Conservation (phyloP, 2,888 invertebrate species). For the Malthinus seriepunctatus region DNA sequence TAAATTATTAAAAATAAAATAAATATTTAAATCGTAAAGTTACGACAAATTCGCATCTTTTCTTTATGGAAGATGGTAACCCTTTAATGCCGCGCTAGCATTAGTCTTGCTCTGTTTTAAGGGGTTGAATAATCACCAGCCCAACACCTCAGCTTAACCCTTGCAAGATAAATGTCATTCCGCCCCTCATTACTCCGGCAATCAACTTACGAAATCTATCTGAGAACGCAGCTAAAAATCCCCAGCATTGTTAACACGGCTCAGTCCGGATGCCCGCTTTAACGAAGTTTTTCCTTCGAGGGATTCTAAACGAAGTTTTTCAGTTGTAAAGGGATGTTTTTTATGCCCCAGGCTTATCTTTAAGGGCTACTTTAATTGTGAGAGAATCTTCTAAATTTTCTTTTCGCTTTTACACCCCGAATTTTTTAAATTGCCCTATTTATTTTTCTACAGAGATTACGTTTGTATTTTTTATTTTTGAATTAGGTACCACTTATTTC, state of each 20-base stretch:
- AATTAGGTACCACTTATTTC: conserved; percentile 38
- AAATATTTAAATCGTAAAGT: neutral
- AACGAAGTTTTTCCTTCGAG: conserved; percentile 50
- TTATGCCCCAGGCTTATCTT: conserved; percentile 55
- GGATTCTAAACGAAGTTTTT: conserved; percentile 52
- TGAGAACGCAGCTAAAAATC: conserved; percentile 46
- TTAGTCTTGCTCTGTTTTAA: conserved; percentile 54
- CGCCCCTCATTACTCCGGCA: conserved; percentile 51
- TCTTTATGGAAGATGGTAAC: conserved; percentile 36
- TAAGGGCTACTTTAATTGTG: conserved; percentile 55
- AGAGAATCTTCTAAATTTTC: conserved; percentile 45
- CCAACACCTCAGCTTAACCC: conserved; percentile 52
- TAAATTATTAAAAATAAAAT: no score
- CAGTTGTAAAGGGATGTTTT: conserved; percentile 53
- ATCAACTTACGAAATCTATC: conserved; percentile 49
- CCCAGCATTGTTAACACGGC: conserved; percentile 48
- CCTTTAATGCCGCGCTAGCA: conserved; percentile 51
- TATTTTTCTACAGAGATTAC: conserved; percentile 45
- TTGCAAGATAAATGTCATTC: conserved; percentile 55
- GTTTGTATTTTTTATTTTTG: conserved; percentile 36
- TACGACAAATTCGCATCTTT: conserved; percentile 6
- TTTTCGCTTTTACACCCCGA: conserved; percentile 30
- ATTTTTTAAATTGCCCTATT: conserved; percentile 51
- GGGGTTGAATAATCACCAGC: conserved; percentile 54
- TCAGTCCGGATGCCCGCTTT: conserved; percentile 35